Evolutionary conservation across 2,888 invertebrate species (phyloP), one percentile per base, ranked within the genome.

Genomic region (Drosophila infuscata): DNA sequence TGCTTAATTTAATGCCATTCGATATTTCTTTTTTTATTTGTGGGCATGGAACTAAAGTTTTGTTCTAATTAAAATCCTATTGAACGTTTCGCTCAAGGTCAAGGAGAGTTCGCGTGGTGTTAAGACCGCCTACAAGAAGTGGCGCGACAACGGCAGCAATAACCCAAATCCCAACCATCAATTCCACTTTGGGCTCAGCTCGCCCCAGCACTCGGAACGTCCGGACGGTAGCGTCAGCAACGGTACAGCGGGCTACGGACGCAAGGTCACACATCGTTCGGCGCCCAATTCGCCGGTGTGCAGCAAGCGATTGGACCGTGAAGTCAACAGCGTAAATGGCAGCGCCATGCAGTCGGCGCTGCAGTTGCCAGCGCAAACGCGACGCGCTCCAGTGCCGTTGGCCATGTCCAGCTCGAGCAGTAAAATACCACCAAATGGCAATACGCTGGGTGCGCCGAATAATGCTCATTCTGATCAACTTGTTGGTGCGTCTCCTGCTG

Each of bases 91-190:
- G 0, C 11, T 54, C 9, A 72, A 96, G 96, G 96, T 96, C 6
- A 96, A 95, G 93, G 96, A 96, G 89, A 95, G 95, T 71, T 96
- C 96, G 6, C 96, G 95, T 89, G 96, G 96, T 90, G 95, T 97
- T 84, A 96, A 96, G 91, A 96, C 96, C 65, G 97, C 96, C 4
- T 96, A 96, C 89, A 96, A 96, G 92, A 96, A 95, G 93, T 91
- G 94, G 62, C 94, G 94, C 60, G 93, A 93, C 79, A 82, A 93
- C 93, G 77, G 93, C 90, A 81, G 89, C 87, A 76, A 91, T 30
- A 71, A 85, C 49, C 83, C 82, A 49, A 83, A 76, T 51, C 60
- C 83, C 62, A 81, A 74, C 15, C 76, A 81, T 5, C 85, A 92
- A 53, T 92, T 92, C 65, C 92, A 91, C 61, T 92, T 91, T 41